Base-by-base conservation (phyloP, 2,797 vertebrate genomes). In the Alca torda region DNA sequence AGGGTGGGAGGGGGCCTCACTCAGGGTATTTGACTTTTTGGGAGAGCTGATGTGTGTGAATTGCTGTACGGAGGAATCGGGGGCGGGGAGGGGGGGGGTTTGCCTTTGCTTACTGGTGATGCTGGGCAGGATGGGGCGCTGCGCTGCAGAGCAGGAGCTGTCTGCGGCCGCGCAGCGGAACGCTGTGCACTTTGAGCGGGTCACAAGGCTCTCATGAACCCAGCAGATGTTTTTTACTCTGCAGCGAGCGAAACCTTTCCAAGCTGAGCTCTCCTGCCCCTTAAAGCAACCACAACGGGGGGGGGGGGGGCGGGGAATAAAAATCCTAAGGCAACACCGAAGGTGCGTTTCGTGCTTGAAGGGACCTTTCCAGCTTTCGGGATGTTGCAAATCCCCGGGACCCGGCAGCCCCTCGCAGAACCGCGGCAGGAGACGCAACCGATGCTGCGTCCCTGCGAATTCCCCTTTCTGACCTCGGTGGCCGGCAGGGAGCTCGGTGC, bases 141-240 rank as follows among this genome's bases (percentile, higher is more conserved):
- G 73, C 72, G 56, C 67, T 12, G 43, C 0, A 0, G 59, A 79
- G 60, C 19, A 0, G 77, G 76, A 78, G 77, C 72, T 48, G 56
- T 67, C 57, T 53, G 92, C 33, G 4, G 0, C 30, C 5, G 54
- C 76, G 30, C 75, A 19, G 77, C 73, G 31, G 75, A 87, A 41
- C 73, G 1, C 81, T 57, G 28, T n/a, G 86, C 61, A 7, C 69
- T 85, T 6, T 1, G 50, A 50, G 91, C 91, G 60, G 94, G 95
- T 96, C 95, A 93, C 82, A 4, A 75, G 80, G 76, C 89, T 95
- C 95, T 86, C 96, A 90, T 20, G 96, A 96, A 90, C 94, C 89
- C 96, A 74, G 73, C 96, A 94, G 96, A 96, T 96, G 91, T 95
- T 96, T 95, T 96, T 89, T 50, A 53, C 75, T 87, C 72, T 0